Base-by-base conservation (phyloP, 2,888 invertebrate genomes). In the Drosophila picticornis region DNA sequence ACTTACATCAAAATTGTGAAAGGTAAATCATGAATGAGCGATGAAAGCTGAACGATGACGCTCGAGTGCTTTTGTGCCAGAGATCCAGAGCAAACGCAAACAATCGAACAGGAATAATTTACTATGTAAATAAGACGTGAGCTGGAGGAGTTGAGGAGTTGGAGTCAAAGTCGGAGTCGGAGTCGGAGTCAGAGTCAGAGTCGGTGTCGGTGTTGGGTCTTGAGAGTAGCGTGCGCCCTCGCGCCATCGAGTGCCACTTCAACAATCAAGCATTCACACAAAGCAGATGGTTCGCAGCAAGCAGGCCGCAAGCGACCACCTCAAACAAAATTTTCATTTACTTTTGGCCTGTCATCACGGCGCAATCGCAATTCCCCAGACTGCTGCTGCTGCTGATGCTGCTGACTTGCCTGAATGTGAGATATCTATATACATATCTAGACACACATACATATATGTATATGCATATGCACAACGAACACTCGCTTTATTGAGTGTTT, bases 21-120 rank as follows among this genome's bases (percentile, higher is more conserved):
- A 86, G 85, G 89, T 71, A 70, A 86, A 77, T 84, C 85, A 86
- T 86, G 85, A 86, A 86, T 85, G 85, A 85, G 88, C 79, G 75
- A 79, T 70, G 79, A 79, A 79, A 80, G 86, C 85, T 83, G 81
- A 84, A 84, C 85, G 85, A 86, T 86, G 86, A 85, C 85, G 83
- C 75, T 85, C 80, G 77, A 87, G 88, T 88, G 86, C 72, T 90
- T 85, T 85, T 80, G 81, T 81, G 85, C 87, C 85, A 84, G 76
- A 84, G 83, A 85, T 86, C 84, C 85, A 89, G 89, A 84, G 85
- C 85, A 86, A 86, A 86, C 82, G 85, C 85, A 86, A 86, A 86
- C 85, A 86, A 86, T 86, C 84, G 89, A 89, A 86, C 88, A 89
- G 88, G 90, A 83, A 90, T 90, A 89, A 91, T 90, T 90, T 90